Evolutionary conservation across 2,113 vertebrate genomes (phyloP), one percentile per base, ranked within the genome.

Genomic region (Corythoichthys intestinalis): DNA sequence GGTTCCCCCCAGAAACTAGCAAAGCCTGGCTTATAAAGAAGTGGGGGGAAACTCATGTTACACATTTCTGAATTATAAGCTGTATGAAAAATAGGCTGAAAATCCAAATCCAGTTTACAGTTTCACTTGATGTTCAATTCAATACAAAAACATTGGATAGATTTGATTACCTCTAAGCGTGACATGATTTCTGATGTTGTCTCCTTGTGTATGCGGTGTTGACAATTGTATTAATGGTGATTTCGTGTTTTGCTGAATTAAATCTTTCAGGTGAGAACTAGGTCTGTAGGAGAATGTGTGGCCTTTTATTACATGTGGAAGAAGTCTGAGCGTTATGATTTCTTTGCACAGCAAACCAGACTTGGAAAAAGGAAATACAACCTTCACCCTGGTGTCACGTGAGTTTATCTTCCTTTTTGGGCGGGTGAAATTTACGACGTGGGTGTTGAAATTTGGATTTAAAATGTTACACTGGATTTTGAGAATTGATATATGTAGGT

Each of bases 281-380:
- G 97, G 80, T 98, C 96, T 8, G 97, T 99, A 84, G 97, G 97
- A 75, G 97, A 99, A 80, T 98, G 97, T 90, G 96, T 99, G 81
- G 96, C 97, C 17, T 99, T 99, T 87, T 99, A 99, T 89, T 99
- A 99, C 90, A 99, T 98, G 97, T 99, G 97, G 97, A 99, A 99
- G 86, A 99, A 99, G 84, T 99, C 97, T 1, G 97, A 98, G 87
- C 94, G 94, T 85, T 98, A 96, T 20, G 95, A 98, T 93, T 98
- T 97, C 93, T 98, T 96, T 91, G 96, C 96, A 79, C 95, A 98
- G 89, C 97, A 98, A 91, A 97, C 96, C 3, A 92, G 95, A 52
- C 95, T 99, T 75, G 96, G 97, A 73, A 98, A 97, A 94, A 97
- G 98, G 92, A 98, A 98, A 88, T 96, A 98, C 80, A 96, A 94